Percentiles rank a stretch among this genome's conserved stretches.
These are phyloP conservation scores for Mycalesis mineus DNA, from an alignment of 2,888 invertebrate species.

Conservation along the genomic window DNA sequence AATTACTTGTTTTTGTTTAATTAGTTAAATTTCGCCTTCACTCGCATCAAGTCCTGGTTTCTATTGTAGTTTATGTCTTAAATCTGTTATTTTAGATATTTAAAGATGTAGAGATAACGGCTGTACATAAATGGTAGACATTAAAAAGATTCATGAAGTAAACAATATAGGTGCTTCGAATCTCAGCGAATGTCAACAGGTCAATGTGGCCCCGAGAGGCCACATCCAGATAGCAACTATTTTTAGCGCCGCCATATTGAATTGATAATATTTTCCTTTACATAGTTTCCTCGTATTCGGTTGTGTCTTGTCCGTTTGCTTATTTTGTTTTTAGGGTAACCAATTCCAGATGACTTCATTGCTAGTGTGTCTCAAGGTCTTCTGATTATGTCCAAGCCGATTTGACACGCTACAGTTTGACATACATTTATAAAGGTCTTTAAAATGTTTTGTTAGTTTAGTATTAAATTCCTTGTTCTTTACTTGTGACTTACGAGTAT, in stretches of 20 bases:
- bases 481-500: too few relatives aligned
- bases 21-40: too few relatives aligned
- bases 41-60: too few relatives aligned
- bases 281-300: slow-evolving; percentile 4
- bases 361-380: background rate
- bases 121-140: background rate
- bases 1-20: too few relatives aligned
- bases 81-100: too few relatives aligned
- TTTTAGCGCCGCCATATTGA: slow-evolving; percentile 3
- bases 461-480: too few relatives aligned
- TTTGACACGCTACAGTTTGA: background rate
- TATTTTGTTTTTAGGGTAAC: background rate
- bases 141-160: background rate
- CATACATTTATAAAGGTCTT: background rate
- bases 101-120: too few relatives aligned
- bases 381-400: background rate
- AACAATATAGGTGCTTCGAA: background rate
- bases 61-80: too few relatives aligned
- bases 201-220: slow-evolving; percentile 10
- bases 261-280: slow-evolving; percentile 10
- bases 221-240: slow-evolving; percentile 10
- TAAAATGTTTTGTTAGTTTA: too few relatives aligned
- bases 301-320: background rate
- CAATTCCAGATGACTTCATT: background rate
- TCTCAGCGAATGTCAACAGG: slow-evolving; percentile 18